Evolutionary conservation across 2,888 invertebrate species (phyloP), one percentile per base, ranked within the genome.

Genomic region (Hypomecis punctinalis): DNA sequence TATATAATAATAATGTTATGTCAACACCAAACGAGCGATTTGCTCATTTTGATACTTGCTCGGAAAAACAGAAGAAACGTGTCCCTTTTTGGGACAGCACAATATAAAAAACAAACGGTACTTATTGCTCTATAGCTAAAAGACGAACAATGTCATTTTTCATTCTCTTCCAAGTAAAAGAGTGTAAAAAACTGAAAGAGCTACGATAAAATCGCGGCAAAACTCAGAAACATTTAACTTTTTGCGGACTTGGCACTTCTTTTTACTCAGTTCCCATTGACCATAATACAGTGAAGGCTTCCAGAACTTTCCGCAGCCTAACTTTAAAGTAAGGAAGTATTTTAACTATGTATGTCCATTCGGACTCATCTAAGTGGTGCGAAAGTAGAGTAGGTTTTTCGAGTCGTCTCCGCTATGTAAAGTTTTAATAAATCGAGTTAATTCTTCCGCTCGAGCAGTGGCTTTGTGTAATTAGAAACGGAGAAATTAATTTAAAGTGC

Each of bases 141-240:
- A 55, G 59, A 62, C 64, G 62, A 73, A 79, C 75, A 72, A 70
- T 76, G 78, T 76, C 72, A 71, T 76, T 77, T 67, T 75, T 77
- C 68, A 72, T 71, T 66, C 69, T 62, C 66, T 61, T 72, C 72
- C 71, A 76, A 74, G 69, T 75, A 61, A 72, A 75, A 70, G 70
- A 75, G 76, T 77, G 74, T 76, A 75, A 80, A 82, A 79, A 72
- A 74, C 63, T 70, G 65, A 76, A 75, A 76, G 73, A 69, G 72
- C 72, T 69, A 69, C 77, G 69, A 79, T 78, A 67, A 80, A 84
- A 82, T 80, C 53, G 56, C 65, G 11, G n/a, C 53, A 11, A 51
- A 60, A 56, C 79, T 82, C 74, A 75, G 80, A 76, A 85, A 84
- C 83, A 84, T 85, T 86, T 85, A 87, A 86, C 84, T 81, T 85